Base-by-base conservation (phyloP, 1,140 invertebrate species). In the Temnothorax longispinosus region DNA sequence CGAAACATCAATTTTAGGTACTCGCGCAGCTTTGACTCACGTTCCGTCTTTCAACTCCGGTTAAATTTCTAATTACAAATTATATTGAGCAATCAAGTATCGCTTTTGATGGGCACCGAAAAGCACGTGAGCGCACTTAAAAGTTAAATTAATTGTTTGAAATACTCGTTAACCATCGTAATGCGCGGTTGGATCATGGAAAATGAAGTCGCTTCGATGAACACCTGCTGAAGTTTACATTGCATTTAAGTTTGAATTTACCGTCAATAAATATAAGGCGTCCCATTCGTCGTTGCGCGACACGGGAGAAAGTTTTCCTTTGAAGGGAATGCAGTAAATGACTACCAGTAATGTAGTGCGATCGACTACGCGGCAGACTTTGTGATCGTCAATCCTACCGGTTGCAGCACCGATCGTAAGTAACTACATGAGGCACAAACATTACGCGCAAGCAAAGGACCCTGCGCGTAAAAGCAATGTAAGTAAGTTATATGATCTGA, bases 361-460 rank as follows among this genome's bases (percentile, higher is more conserved):
- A 52, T 60, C 58, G 41, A 38, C 56, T 64, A 67, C 67, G 75
- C 56, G 71, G 71, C 62, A 65, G 58, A 60, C 27, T 60, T 21
- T 27, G 62, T 50, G 77, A 84, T 85, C 89, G 89, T 90, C 89
- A 90, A 90, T 89, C 58, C 71, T 50, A 35, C 18, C 35, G 76
- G 56, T 52, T 71, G 76, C 81, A 60, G 67, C 62, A 64, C 64
- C 85, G 65, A 60, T 77, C 71, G 78, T 71, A 58, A 38, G 56
- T 87, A 85, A 54, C 60, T 54, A 67, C 75, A 81, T 65, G 78
- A 71, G 52, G n/a, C 75, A 87, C 72, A 54, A 77, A 78, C 60
- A 38, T 89, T 89, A 77, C 71, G 71, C 71, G 47, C 54, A 82
- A 72, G 64, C 10, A 21, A 87, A 76, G 44, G 71, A 78, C 52